Percentiles rank a stretch among this genome's conserved stretches.
Evolutionary conservation across 2,888 invertebrate species (phyloP).

Genomic region (Eurytoma adleriae): DNA sequence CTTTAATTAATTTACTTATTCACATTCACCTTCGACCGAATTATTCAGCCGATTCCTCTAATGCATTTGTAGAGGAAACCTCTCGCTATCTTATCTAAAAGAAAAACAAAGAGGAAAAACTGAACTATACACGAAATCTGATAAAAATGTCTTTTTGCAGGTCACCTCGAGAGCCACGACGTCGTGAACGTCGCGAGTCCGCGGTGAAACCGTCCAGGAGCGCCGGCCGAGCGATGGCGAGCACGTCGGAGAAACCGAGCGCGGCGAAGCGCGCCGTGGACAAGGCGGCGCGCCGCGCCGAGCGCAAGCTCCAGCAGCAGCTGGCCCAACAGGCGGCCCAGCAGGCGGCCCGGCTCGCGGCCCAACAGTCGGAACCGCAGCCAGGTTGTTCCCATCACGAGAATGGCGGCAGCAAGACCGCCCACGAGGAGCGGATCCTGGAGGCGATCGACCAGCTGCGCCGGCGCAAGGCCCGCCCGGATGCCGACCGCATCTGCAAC

Average conservation of each 20-base stretch:
- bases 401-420: conserved; percentile 69
- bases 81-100: too few relatives aligned
- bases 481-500: conserved; percentile 89
- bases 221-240: conserved; percentile 27
- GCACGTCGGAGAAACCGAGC: conserved; percentile 42
- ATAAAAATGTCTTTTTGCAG: not conserved
- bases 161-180: not conserved
- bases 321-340: conserved; percentile 10
- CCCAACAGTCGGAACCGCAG: not conserved
- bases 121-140: too few relatives aligned
- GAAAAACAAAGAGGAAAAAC: too few relatives aligned
- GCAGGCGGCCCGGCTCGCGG: conserved; percentile 3
- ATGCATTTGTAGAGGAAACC: too few relatives aligned
- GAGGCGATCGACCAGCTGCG: conserved; percentile 91
- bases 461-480: conserved; percentile 89
- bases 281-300: conserved; percentile 40
- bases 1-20: not conserved
- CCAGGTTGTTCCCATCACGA: too few relatives aligned
- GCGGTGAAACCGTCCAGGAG: not conserved
- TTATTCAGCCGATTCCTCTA: too few relatives aligned
- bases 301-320: conserved; percentile 37
- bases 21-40: not conserved
- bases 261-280: conserved; percentile 24
- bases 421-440: conserved; percentile 86
- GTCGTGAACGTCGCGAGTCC: too few relatives aligned